Evolutionary conservation across 2,888 invertebrate genomes (phyloP), one percentile per base, ranked within the genome.

Genomic region (Eristalis intricaria): DNA sequence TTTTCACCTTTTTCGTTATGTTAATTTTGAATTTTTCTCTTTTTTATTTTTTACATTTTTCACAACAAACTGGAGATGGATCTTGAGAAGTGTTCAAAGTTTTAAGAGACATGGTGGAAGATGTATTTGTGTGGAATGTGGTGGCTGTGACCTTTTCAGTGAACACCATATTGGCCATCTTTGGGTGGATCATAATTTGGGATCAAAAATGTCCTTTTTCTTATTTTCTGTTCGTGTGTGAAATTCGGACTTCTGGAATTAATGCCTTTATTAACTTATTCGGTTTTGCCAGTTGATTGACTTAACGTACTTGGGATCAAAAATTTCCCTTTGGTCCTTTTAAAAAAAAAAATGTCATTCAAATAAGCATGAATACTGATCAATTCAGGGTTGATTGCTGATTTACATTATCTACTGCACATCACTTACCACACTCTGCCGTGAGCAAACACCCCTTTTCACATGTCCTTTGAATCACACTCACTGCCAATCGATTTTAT

Each of bases 1-100:
- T 26, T 65, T 35, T 69, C 50, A 3, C 15, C 13, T 26, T 32
- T 78, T 71, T 61, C 23, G 64, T 75, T 75, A 61, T 29, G 43
- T 80, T 70, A 56, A 32, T 38, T 38, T 38, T 38, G 38, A 19
- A 22, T 56, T 35, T 19, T 5, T 29, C 15, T 32, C 40, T 0
- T 15, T 26, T 40, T 43, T 65, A 58, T 58, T 60, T 8, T 15
- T 58, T 13, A n/a, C 13, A n/a, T 50, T 50, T 50, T 50, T 8
- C 2, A 13, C 10, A 29, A 43, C 4, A 63, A 19, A 2, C 2
- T 15, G 38, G 5, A 5, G 10, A 7, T 19, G 22, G 29, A 3
- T 35, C 32, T 50, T 29, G 32, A 26, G 26, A 26, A 56, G 56
- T 74, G 74, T 74, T 56, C 35, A 60, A 26, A 63, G 29, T 65